A percentile compares a stretch with the other conserved stretches of the same genome.
phyloP scores from a whole-genome alignment of 2,888 invertebrate species.

The Poecilus cupreus region DNA sequence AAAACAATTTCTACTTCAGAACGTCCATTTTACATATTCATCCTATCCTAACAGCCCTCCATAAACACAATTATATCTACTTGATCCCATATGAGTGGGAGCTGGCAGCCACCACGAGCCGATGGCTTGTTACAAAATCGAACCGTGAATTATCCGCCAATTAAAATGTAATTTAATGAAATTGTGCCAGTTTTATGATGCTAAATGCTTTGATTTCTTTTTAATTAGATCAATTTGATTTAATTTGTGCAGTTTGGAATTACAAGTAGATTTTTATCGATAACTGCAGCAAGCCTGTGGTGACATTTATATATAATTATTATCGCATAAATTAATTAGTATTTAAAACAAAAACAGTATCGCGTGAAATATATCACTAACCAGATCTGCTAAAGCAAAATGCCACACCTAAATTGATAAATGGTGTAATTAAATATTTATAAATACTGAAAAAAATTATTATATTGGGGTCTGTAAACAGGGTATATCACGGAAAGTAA shows the following conservation, averaged over 20 bases:
- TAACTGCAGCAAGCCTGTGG: too few species aligned
- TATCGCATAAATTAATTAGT: too few species aligned
- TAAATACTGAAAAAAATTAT: too few species aligned
- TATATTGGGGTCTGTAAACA: too few species aligned
- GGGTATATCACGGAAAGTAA: too few species aligned
- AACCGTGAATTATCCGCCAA: background rate
- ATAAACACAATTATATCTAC: slow-evolving; percentile 26
- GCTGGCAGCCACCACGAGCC: background rate
- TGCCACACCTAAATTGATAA: too few species aligned
- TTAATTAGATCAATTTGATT: background rate
- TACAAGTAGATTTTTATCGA: background rate
- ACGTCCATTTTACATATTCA: background rate
- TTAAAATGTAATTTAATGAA: slow-evolving; percentile 19
- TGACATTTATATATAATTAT: too few species aligned
- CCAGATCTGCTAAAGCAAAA: too few species aligned
- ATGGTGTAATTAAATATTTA: too few species aligned
- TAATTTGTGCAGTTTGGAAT: background rate
- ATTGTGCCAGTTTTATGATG: background rate
- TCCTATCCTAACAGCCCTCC: background rate
- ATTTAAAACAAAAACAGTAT: too few species aligned
- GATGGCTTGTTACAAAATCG: background rate
- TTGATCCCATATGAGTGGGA: background rate
- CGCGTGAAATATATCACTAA: too few species aligned
- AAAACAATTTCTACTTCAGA: slow-evolving; percentile 16
- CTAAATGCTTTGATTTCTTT: background rate